Base-by-base conservation (phyloP, 37 sponge, comb jelly and placozoan genomes). In the Axinella damicornis region DNA sequence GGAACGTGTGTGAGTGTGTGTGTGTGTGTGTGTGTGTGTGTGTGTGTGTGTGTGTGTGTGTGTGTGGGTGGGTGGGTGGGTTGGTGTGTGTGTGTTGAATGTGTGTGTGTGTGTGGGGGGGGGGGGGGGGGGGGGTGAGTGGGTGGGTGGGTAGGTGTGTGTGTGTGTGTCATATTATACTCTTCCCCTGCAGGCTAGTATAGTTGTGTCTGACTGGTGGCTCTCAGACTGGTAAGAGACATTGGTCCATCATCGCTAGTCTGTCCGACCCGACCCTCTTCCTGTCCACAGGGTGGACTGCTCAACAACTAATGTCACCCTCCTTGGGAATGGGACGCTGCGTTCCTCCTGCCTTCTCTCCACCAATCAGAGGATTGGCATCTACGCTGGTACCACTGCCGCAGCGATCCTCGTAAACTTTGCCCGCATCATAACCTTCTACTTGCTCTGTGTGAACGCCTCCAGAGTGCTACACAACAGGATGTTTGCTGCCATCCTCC, bases 221-320 rank as follows among this genome's bases (percentile, higher is more conserved):
- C n/a, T 93, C 24, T 72, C 93, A 20, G 83, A 89, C 55, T 89
- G 90, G 93, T 93, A 77, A 74, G 93, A n/a, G n/a, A n/a, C n/a
- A n/a, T n/a, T n/a, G n/a, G n/a, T n/a, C n/a, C n/a, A n/a, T n/a
- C n/a, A n/a, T n/a, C n/a, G n/a, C n/a, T n/a, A n/a, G n/a, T n/a
- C n/a, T n/a, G n/a, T n/a, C n/a, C n/a, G n/a, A 25, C 35, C 22
- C 55, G 18, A 56, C 54, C 73, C 27, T 12, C 52, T 25, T 25
- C 28, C 46, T 21, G 20, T 11, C 34, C 5, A n/a, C 52, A 81
- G 82, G 82, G 82, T 71, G 2, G 71, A 55, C 59, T 81, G 82
- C 58, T 66, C 35, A 0, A 9, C 46, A 21, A 27, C 31, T 33
- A 78, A 78, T 64, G 25, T 46, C 21, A 38, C 65, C 25, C 65